These are phyloP conservation scores for Engystomops pustulosus DNA, from an alignment of 2,113 vertebrate species.

Conservation along the genomic window DNA sequence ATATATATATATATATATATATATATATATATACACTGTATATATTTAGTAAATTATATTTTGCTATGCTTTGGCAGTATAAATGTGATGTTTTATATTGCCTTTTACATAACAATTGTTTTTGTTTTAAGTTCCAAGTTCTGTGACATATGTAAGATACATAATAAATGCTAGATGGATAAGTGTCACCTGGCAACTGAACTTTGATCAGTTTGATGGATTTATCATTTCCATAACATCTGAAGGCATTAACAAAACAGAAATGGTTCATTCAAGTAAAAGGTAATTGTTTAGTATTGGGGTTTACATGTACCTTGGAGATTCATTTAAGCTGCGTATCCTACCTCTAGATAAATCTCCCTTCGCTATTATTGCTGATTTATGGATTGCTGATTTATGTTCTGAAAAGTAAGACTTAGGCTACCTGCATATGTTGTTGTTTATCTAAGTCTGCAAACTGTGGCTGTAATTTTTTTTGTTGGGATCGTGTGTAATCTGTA, in stretches of 20 bases:
- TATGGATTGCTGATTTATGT: no score
- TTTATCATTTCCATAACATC: slow-evolving; percentile 78
- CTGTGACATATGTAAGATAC: slow-evolving; percentile 71
- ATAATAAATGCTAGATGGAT: slow-evolving; percentile 78
- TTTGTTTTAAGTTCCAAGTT: slow-evolving; percentile 71
- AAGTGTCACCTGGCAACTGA: slow-evolving; percentile 72
- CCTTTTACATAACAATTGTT: not conserved
- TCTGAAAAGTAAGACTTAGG: no score
- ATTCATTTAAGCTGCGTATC: no score
- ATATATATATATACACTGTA: no score
- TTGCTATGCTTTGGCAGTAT: not conserved
- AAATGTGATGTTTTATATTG: not conserved
- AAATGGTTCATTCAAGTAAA: slow-evolving; percentile 65
- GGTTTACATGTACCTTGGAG: no score
- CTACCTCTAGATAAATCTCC: no score
- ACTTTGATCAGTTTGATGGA: slow-evolving; percentile 68
- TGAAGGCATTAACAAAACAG: slow-evolving; percentile 68
- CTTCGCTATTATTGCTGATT: no score
- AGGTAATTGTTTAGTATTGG: slow-evolving; percentile 68
- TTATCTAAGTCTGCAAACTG: no score
- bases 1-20: no score
- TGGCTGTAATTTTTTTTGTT: no score
- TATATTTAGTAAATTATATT: not conserved
- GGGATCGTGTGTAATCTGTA: no score
- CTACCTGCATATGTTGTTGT: no score